Evolutionary conservation across 2,888 invertebrate species (phyloP).

Genomic region (Rambutsinella grinnellia): DNA sequence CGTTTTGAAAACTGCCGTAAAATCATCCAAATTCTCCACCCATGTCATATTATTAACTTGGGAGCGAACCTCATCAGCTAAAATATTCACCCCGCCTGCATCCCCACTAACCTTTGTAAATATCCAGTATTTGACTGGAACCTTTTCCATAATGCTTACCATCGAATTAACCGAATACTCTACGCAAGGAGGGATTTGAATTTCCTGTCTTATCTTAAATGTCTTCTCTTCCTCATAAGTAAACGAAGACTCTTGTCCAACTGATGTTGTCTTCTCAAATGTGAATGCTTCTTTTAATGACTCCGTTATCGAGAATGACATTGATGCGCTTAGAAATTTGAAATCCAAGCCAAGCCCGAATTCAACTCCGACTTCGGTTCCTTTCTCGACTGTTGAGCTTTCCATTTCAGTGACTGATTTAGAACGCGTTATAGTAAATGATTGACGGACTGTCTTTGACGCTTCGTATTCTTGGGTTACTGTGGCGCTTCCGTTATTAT

Average conservation of each 20-base stretch:
- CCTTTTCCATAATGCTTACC: neutral
- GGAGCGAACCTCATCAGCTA: neutral
- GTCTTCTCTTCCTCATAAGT: neutral
- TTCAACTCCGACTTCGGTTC: neutral
- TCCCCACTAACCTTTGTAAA: neutral
- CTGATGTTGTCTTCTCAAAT: neutral
- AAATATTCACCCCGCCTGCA: neutral
- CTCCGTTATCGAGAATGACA: no score
- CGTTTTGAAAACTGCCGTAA: slow-evolving; percentile 3
- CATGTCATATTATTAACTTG: neutral
- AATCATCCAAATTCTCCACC: neutral
- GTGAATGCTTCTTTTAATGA: neutral
- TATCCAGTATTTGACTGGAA: neutral
- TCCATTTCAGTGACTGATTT: neutral
- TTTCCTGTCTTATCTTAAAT: neutral
- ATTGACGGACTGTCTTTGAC: neutral
- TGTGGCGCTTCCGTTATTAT: slow-evolving; percentile 17
- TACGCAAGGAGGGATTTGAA: slow-evolving; percentile 1
- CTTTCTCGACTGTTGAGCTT: neutral
- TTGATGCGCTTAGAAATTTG: no score
- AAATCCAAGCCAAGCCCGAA: no score
- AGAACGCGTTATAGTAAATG: neutral
- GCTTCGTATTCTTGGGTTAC: slow-evolving; percentile 17
- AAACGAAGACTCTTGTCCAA: no score
- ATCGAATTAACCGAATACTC: neutral